These are phyloP conservation scores for Lamproptera curius DNA, from an alignment of 2,888 invertebrate genomes.

Conservation along the genomic window DNA sequence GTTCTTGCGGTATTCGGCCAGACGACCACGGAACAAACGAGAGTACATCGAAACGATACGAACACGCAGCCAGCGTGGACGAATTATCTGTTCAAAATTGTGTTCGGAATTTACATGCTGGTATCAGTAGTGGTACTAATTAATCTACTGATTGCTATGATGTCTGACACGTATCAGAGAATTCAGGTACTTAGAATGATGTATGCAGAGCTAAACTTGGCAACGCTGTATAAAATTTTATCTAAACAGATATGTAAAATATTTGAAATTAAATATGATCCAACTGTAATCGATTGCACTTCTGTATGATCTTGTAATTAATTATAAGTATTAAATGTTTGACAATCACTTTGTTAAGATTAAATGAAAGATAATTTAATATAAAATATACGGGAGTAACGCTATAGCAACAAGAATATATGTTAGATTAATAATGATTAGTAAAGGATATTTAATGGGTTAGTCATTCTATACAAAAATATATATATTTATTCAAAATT, in stretches of 20 bases:
- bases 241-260: constrained; percentile 7
- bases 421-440: too few species aligned
- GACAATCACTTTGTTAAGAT: too few species aligned
- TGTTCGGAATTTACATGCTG: constrained; percentile 97
- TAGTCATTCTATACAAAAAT: too few species aligned
- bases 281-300: too few species aligned
- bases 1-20: constrained; percentile 99
- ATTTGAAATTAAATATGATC: too few species aligned
- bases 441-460: too few species aligned
- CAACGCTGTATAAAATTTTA: constrained; percentile 3
- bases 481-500: too few species aligned
- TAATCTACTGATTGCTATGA: constrained; percentile 99
- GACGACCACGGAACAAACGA: constrained; percentile 88
- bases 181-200: constrained; percentile 86
- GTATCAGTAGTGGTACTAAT: constrained; percentile 99
- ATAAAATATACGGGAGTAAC: too few species aligned
- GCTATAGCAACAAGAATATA: too few species aligned
- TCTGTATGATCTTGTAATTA: too few species aligned
- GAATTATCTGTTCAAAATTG: constrained; percentile 90
- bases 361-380: too few species aligned
- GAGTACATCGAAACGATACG: constrained; percentile 80
- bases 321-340: too few species aligned
- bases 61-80: constrained; percentile 89
- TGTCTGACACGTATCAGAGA: constrained; percentile 99
- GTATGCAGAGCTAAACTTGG: constrained; percentile 1